Evolutionary conservation across 2,113 vertebrate genomes (phyloP).

Genomic region (Aptenodytes patagonicus): DNA sequence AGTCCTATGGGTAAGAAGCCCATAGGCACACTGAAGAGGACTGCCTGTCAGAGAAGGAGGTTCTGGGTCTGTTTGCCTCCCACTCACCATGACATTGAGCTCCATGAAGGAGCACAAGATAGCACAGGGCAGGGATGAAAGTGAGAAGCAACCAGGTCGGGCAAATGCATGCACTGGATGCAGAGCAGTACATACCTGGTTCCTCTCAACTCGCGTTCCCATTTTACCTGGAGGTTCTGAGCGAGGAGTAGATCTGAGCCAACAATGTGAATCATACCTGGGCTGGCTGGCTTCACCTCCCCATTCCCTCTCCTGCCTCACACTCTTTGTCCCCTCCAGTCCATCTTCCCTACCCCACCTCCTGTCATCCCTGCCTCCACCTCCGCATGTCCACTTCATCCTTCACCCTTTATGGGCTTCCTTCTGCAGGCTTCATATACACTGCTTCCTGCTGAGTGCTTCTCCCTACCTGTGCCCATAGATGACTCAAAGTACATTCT

Average conservation of each 20-base stretch:
- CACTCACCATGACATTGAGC: not conserved
- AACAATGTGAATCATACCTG: not conserved
- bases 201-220: not conserved
- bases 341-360: not conserved
- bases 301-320: not conserved
- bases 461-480: not conserved
- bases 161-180: not conserved
- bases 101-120: not conserved
- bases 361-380: not conserved
- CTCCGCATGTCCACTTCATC: not conserved
- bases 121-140: not conserved
- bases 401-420: not conserved
- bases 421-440: not conserved
- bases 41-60: not conserved
- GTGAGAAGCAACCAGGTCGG: not conserved
- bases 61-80: not conserved
- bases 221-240: not conserved
- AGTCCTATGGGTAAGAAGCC: not conserved
- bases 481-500: not conserved
- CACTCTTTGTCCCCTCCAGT: not conserved
- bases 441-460: not conserved
- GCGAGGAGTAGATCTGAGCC: not conserved
- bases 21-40: not conserved
- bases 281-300: not conserved
- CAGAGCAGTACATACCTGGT: not conserved